Conservation (phyloP, 2,888 invertebrate species). For the Agrotis puta region DNA sequence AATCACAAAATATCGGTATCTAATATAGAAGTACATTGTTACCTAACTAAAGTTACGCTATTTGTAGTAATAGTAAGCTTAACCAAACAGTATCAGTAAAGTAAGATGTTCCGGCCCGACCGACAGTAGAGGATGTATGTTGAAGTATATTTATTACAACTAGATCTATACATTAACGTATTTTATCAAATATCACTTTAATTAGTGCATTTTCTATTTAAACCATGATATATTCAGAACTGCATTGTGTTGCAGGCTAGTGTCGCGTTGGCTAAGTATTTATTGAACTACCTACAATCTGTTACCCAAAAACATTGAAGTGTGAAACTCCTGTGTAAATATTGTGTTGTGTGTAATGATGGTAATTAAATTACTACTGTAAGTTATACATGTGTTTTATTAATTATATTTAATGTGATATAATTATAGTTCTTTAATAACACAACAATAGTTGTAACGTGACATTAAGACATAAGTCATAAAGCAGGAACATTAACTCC, state of each 20-base stretch:
- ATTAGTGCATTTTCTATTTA: slow-evolving; percentile 55
- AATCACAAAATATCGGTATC: slow-evolving; percentile 5
- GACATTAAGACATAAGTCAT: too few species aligned
- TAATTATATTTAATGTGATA: neutral
- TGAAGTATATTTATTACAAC: slow-evolving; percentile 24
- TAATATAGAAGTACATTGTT: slow-evolving; percentile 27
- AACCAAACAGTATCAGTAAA: slow-evolving; percentile 56
- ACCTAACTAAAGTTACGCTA: slow-evolving; percentile 41
- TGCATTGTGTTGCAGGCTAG: slow-evolving; percentile 38
- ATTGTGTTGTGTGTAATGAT: slow-evolving; percentile 44
- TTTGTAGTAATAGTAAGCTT: slow-evolving; percentile 48
- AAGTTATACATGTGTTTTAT: slow-evolving; percentile 40
- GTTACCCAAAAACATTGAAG: slow-evolving; percentile 43
- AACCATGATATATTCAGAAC: slow-evolving; percentile 32
- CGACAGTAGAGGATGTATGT: slow-evolving; percentile 20
- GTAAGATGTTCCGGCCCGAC: slow-evolving; percentile 47
- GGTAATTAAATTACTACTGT: slow-evolving; percentile 55
- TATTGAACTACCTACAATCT: slow-evolving; percentile 29
- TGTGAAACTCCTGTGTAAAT: slow-evolving; percentile 56
- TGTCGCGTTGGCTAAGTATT: slow-evolving; percentile 18
- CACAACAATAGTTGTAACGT: neutral
- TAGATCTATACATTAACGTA: slow-evolving; percentile 41
- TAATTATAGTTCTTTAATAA: neutral
- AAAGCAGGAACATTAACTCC: too few species aligned
- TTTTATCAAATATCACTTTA: slow-evolving; percentile 33